Conservation (phyloP, 2,888 invertebrate species). For the Stegophylla sp. region DNA sequence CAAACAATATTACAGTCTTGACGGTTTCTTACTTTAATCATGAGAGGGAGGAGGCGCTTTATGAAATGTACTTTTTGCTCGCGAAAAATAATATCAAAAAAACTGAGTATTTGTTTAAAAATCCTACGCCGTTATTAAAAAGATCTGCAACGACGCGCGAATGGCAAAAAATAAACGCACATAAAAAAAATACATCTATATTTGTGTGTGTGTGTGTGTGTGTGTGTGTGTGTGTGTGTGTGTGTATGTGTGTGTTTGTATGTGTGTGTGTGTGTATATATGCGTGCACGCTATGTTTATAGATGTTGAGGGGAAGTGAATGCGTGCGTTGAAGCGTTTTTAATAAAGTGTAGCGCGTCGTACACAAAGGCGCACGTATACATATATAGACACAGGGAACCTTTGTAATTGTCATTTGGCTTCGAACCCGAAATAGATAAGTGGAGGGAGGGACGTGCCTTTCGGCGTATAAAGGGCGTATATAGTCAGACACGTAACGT, state of each 20-base stretch:
- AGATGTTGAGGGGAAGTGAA: constrained; percentile 24
- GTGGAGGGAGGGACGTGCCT: not conserved
- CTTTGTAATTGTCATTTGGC: constrained; percentile 57
- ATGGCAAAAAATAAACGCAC: constrained; percentile 19
- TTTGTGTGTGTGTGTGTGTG: too few species aligned
- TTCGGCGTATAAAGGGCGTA: not conserved
- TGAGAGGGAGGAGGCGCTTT: too few species aligned
- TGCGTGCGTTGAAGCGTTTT: constrained; percentile 51
- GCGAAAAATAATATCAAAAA: not conserved
- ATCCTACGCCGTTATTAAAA: constrained; percentile 39
- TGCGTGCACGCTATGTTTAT: constrained; percentile 22
- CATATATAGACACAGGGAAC: constrained; percentile 28
- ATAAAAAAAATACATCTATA: constrained; percentile 5
- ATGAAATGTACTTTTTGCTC: too few species aligned
- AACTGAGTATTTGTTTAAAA: constrained; percentile 19
- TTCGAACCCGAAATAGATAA: constrained; percentile 40
- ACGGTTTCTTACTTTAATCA: too few species aligned
- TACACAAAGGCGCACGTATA: constrained; percentile 38
- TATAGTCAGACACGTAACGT: constrained; percentile 4
- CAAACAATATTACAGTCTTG: too few species aligned
- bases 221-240: too few species aligned
- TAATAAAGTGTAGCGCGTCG: constrained; percentile 44
- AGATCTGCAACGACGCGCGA: constrained; percentile 40
- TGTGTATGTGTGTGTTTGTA: constrained; percentile 23
- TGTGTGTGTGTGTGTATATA: too few species aligned